phyloP scores from a whole-genome alignment of 2,113 vertebrate genomes.

The Bostrychus sinensis region DNA sequence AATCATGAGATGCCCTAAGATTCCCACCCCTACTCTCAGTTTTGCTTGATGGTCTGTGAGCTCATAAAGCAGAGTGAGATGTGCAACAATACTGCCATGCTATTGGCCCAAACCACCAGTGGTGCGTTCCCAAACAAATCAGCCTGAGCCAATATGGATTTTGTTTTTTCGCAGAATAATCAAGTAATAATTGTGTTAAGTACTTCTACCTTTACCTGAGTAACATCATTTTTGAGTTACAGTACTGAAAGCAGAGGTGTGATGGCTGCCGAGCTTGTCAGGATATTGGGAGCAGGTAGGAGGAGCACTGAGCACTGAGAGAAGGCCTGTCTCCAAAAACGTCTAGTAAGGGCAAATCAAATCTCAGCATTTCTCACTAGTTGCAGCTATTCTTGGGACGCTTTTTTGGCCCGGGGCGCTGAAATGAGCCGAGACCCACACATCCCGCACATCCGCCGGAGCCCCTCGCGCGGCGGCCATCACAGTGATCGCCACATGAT shows the following conservation, averaged over 20 bases:
- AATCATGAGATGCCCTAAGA: no score
- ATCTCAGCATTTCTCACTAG: conserved; percentile 56
- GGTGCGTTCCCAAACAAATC: no score
- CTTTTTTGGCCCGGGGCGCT: conserved; percentile 38
- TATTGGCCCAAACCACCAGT: no score
- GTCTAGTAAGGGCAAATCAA: conserved; percentile 58
- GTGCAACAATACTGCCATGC: no score
- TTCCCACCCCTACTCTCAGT: no score
- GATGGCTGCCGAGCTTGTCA: neutral
- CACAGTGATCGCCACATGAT: conserved; percentile 43
- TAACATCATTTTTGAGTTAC: neutral
- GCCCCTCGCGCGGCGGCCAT: conserved; percentile 22
- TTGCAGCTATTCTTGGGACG: conserved; percentile 55
- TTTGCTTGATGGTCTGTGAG: no score
- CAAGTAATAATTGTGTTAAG: no score
- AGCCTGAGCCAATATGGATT: no score
- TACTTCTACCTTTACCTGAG: neutral
- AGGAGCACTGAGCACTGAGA: neutral
- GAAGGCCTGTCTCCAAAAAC: conserved; percentile 5
- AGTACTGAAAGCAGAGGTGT: neutral
- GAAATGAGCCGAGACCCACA: conserved; percentile 65
- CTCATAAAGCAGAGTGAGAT: no score
- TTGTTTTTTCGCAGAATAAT: no score
- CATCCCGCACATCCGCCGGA: conserved; percentile 37
- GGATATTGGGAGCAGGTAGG: neutral